phyloP scores from a whole-genome alignment of 1,140 invertebrate genomes.

The Ceratosolen solmsi region DNA sequence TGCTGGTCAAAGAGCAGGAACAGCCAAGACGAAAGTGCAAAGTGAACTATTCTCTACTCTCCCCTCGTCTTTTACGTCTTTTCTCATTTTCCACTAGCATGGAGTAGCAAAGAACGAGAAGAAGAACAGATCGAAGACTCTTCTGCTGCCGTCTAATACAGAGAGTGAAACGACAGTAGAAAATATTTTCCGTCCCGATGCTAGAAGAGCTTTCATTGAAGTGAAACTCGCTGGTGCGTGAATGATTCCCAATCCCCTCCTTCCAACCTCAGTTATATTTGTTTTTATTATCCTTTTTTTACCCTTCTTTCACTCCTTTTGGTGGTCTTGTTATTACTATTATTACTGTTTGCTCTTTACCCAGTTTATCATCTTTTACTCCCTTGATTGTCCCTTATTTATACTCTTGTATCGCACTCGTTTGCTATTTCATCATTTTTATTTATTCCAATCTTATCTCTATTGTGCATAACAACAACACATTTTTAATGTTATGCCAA shows the following conservation, averaged over 20 bases:
- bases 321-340: constrained; percentile 42
- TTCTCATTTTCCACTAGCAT: constrained; percentile 5
- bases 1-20: constrained; percentile 30
- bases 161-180: constrained; percentile 28
- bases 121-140: constrained; percentile 23
- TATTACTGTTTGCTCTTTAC: not conserved
- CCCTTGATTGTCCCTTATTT: constrained; percentile 6
- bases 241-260: constrained; percentile 52
- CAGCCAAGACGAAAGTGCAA: constrained; percentile 45
- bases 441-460: not conserved
- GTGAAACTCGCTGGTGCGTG: constrained; percentile 53
- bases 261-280: constrained; percentile 17
- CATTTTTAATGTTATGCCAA: not conserved
- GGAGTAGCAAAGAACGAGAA: not conserved
- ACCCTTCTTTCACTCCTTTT: not conserved
- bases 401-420: not conserved
- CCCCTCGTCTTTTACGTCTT: constrained; percentile 8
- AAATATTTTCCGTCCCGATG: constrained; percentile 51
- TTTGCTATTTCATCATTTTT: not conserved
- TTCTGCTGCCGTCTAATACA: constrained; percentile 10
- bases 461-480: not conserved
- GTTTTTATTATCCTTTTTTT: not conserved
- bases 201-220: constrained; percentile 50
- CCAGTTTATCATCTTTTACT: not conserved
- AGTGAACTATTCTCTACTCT: constrained; percentile 32